Conservation (phyloP, 2,113 vertebrate genomes). For the Aviceda subcristata region DNA sequence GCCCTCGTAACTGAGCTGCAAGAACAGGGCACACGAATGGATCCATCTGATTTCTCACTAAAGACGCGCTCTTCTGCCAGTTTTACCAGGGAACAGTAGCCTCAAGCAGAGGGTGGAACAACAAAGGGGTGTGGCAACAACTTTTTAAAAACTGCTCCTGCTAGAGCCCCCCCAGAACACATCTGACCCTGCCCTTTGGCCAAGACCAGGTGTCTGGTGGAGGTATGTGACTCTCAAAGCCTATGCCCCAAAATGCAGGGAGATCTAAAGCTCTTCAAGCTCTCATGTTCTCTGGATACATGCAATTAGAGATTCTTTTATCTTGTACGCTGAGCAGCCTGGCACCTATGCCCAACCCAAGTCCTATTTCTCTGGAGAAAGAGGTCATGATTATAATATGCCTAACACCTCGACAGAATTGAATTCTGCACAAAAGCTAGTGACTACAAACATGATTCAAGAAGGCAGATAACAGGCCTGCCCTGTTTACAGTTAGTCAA, state of each 20-base stretch:
- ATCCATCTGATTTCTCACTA: not conserved
- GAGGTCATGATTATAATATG: accelerated
- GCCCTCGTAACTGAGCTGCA: accelerated
- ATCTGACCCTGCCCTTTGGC: not conserved
- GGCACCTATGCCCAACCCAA: not conserved
- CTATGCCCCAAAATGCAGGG: not conserved
- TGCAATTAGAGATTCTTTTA: not conserved
- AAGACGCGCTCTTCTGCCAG: not conserved
- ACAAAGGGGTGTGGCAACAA: not conserved
- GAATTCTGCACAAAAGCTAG: not conserved
- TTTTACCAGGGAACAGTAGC: not conserved
- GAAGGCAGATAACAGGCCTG: not conserved
- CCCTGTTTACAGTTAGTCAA: not conserved
- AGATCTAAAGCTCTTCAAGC: not conserved
- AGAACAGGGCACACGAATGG: accelerated
- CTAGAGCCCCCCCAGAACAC: not conserved
- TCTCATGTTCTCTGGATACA: not conserved
- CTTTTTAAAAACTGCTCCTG: not conserved
- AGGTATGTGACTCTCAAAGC: not conserved
- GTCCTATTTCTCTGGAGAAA: not conserved
- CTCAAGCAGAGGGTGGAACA: not conserved
- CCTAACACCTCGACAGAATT: not conserved
- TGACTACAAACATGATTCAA: accelerated
- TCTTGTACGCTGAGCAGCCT: not conserved
- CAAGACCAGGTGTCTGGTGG: accelerated